Evolutionary conservation across 2,113 vertebrate species (phyloP).

Genomic region (Martes martes): DNA sequence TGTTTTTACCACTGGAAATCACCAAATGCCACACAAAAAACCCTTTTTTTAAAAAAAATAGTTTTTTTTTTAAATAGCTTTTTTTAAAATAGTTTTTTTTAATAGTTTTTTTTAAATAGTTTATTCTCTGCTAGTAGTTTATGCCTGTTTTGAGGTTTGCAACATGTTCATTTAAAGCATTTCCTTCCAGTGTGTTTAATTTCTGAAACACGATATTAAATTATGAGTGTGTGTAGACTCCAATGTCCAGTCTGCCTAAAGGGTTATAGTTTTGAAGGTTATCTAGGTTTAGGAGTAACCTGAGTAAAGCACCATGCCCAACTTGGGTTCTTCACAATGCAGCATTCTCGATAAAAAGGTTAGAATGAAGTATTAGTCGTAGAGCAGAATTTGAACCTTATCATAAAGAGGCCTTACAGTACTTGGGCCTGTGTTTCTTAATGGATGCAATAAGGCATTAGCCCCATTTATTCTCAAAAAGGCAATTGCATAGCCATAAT

Average conservation of each 20-base stretch:
- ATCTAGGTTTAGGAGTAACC: background rate
- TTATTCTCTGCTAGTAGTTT: background rate
- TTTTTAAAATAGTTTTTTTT: too few relatives aligned
- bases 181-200: background rate
- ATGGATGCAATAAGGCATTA: fast-evolving
- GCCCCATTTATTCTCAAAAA: background rate
- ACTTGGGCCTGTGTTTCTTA: background rate
- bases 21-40: background rate
- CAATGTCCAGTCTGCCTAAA: background rate
- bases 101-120: background rate
- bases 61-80: too few relatives aligned
- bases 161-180: background rate
- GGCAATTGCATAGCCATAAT: background rate
- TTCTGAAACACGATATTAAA: background rate
- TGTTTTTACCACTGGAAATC: background rate
- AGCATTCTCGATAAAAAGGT: background rate
- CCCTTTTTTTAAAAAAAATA: too few relatives aligned
- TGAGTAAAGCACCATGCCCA: fast-evolving
- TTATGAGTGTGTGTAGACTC: background rate
- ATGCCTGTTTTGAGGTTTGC: background rate
- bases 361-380: fast-evolving
- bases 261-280: background rate
- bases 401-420: background rate
- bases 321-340: background rate
- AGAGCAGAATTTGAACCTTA: background rate